Evolutionary conservation across 2,888 invertebrate genomes (phyloP).

Genomic region (Julus scanicus): DNA sequence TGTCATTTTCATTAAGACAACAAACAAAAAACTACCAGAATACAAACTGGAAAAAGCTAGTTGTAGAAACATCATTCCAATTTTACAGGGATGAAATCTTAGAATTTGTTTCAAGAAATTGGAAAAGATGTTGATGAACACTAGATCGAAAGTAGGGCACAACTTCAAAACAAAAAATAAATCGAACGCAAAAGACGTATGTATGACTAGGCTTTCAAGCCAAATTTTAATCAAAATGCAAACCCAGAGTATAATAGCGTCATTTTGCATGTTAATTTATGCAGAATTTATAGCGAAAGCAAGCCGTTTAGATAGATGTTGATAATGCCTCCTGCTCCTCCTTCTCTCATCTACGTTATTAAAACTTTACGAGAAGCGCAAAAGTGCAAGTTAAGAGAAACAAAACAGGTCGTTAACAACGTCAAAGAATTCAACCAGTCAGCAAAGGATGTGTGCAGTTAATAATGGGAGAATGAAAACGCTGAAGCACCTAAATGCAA

Average conservation of each 20-base stretch:
- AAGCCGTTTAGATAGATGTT: neutral
- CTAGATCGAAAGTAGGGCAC: too few species aligned
- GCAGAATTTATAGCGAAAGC: neutral
- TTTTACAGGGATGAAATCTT: too few species aligned
- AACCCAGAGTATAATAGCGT: neutral
- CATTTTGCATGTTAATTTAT: conserved; percentile 49
- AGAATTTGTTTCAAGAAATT: too few species aligned
- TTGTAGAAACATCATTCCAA: too few species aligned
- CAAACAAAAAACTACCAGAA: too few species aligned
- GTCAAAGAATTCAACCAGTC: conserved; percentile 39
- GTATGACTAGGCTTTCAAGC: neutral
- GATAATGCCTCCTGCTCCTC: neutral
- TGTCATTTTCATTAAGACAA: too few species aligned
- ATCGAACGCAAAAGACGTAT: neutral
- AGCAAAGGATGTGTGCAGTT: conserved; percentile 36
- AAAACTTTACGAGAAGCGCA: conserved; percentile 31
- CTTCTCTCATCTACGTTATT: neutral
- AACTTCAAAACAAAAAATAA: neutral
- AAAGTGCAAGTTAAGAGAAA: conserved; percentile 32
- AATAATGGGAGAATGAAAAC: conserved; percentile 30
- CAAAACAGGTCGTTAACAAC: conserved; percentile 39
- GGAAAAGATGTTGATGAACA: too few species aligned
- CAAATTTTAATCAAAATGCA: conserved; percentile 20
- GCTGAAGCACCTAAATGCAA: neutral
- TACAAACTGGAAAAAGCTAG: too few species aligned